Percentiles rank a stretch among this genome's conserved stretches.
phyloP scores from a whole-genome alignment of 2,113 vertebrate species.

The Catharus minimus region DNA sequence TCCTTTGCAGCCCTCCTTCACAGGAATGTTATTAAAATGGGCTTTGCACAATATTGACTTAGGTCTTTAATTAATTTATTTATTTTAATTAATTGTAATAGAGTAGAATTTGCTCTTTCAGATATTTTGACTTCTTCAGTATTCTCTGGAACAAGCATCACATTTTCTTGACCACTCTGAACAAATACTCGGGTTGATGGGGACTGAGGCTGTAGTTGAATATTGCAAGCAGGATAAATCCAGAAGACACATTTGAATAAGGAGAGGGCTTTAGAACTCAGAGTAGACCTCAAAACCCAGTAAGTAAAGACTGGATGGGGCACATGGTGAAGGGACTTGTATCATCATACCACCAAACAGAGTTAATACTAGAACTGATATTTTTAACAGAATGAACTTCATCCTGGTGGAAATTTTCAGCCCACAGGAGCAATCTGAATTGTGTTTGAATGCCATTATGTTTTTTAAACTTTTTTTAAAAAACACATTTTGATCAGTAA shows the following conservation, averaged over 20 bases:
- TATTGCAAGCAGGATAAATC: neutral
- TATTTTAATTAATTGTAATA: neutral
- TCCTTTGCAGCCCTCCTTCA: neutral
- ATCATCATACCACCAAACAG: neutral
- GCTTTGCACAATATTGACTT: neutral
- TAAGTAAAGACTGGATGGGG: neutral
- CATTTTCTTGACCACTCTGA: neutral
- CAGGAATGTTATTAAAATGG: neutral
- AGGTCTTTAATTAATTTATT: neutral
- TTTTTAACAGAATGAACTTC: neutral
- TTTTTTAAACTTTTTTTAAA: accelerated
- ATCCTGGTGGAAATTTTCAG: neutral
- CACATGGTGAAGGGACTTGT: accelerated
- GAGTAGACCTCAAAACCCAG: neutral
- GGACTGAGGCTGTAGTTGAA: neutral
- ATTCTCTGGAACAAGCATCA: neutral
- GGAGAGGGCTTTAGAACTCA: neutral
- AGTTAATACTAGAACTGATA: neutral
- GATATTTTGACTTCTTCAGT: neutral
- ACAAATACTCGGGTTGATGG: accelerated
- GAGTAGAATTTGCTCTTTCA: neutral
- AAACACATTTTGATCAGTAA: neutral
- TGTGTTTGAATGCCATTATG: neutral
- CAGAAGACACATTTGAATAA: neutral
- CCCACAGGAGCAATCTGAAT: neutral